Evolutionary conservation across 2,113 vertebrate species (phyloP).

Genomic region (Silurus meridionalis): DNA sequence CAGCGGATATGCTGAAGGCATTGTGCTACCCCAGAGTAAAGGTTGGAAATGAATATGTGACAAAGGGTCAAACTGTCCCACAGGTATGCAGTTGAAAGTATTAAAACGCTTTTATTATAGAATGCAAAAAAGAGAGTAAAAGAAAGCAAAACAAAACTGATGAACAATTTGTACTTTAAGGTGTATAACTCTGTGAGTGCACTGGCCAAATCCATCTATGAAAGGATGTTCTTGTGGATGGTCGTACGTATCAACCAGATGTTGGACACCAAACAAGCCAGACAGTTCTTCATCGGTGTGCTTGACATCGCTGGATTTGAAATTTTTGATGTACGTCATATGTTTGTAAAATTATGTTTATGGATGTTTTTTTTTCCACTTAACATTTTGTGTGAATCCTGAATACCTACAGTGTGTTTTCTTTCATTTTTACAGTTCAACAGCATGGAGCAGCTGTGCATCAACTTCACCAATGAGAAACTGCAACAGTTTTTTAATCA

Average conservation of each 20-base stretch:
- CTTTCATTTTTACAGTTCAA: conserved; percentile 71
- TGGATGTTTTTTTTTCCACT: neutral
- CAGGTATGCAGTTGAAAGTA: conserved; percentile 50
- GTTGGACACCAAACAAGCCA: conserved; percentile 71
- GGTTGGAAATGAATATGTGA: conserved; percentile 62
- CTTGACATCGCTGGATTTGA: conserved; percentile 56
- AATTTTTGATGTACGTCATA: conserved; percentile 50
- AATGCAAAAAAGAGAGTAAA: neutral
- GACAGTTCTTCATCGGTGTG: conserved; percentile 55
- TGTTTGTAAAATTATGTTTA: neutral
- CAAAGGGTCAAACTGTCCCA: conserved; percentile 63
- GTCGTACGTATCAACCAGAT: conserved; percentile 72
- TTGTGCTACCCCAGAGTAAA: conserved; percentile 63
- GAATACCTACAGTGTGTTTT: neutral
- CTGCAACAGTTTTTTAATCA: conserved; percentile 86
- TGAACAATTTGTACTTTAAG: conserved; percentile 37
- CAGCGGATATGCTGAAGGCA: conserved; percentile 62
- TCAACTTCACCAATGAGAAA: conserved; percentile 89
- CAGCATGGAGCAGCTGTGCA: conserved; percentile 86
- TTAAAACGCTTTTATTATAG: neutral
- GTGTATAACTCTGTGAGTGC: conserved; percentile 64
- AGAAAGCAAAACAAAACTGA: neutral
- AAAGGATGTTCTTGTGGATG: conserved; percentile 75
- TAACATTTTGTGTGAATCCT: neutral
- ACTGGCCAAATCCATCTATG: conserved; percentile 70